Evolutionary conservation across 2,797 vertebrate genomes (phyloP).

Genomic region (Typhlichthys eigenmanni): DNA sequence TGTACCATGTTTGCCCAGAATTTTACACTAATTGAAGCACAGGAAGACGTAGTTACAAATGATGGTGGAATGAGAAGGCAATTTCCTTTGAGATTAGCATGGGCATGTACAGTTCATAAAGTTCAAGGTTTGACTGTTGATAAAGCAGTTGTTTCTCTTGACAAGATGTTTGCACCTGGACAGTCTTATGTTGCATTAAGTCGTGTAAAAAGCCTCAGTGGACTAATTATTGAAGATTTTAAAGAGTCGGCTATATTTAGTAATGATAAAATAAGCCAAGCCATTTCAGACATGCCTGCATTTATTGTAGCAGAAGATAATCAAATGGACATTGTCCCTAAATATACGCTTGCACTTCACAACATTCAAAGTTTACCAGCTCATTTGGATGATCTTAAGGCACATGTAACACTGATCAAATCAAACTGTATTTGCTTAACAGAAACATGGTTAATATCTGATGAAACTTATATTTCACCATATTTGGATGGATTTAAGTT

Average conservation of each 20-base stretch:
- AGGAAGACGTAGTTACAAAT: conserved; percentile 11
- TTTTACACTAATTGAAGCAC: conserved; percentile 5
- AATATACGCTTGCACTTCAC: background rate
- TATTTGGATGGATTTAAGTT: background rate
- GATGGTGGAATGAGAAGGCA: conserved; percentile 6
- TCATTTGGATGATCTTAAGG: background rate
- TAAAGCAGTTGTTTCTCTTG: conserved; percentile 16
- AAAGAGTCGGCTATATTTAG: too few relatives aligned
- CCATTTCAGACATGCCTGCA: too few relatives aligned
- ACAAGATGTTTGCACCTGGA: too few relatives aligned
- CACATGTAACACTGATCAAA: background rate
- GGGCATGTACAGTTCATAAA: conserved; percentile 1
- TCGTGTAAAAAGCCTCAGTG: too few relatives aligned
- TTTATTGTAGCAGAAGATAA: too few relatives aligned
- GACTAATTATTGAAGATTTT: too few relatives aligned
- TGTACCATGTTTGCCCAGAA: background rate
- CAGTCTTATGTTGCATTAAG: too few relatives aligned
- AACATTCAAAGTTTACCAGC: background rate
- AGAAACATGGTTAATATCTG: background rate
- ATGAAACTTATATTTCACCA: background rate
- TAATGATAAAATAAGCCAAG: too few relatives aligned
- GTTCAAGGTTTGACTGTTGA: conserved; percentile 5
- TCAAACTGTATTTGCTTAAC: conserved; percentile 8
- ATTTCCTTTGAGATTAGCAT: background rate
- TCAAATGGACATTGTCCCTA: too few relatives aligned